Evolutionary conservation across 2,113 vertebrate genomes (phyloP), one percentile per base, ranked within the genome.

Genomic region (Hemibagrus wyckioides): DNA sequence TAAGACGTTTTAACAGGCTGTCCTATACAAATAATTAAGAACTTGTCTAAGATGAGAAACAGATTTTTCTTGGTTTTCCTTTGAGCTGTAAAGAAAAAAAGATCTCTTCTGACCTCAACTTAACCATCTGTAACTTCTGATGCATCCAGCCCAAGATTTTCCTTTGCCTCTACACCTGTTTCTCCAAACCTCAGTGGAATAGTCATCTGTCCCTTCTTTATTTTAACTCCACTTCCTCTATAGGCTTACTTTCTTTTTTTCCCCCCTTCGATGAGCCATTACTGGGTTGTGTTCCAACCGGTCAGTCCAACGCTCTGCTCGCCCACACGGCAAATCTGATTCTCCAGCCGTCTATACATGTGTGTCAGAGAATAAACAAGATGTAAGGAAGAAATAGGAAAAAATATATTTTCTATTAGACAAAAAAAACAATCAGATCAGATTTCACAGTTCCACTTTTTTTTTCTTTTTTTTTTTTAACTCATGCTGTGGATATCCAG

Each of bases 81-180:
- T 11, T 56, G 17, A 33, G 48, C 19, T 56, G 30, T 80, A 36
- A 56, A 36, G 30, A 56, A 23, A 0, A n/a, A 10, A 54, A 54
- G n/a, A 15, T 23, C 50, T 56, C 4, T 17, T 2, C 9, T 57
- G 52, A 56, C 21, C 17, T 2, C n/a, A 52, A n/a, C 76, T 56
- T 10, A 39, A 80, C 79, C 79, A 80, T 80, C 79, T 80, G 79
- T 80, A 80, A 36, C 79, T 57, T 36, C 14, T 80, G 79, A 57
- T 57, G 33, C 21, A 36, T 23, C 33, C 21, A 13, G 21, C 57
- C n/a, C 52, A 33, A 33, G 7, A 33, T 52, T 80, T 57, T 57
- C 33, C 54, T 82, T 28, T 48, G 36, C 59, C 21, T 65, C 57
- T 65, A 6, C 81, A 48, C 39, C 81, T 65, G 59, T 48, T 83